A percentile compares a stretch with the other conserved stretches of the same genome.
These are phyloP conservation scores for Andrena camellia DNA, from an alignment of 2,888 invertebrate genomes.

Conservation along the genomic window DNA sequence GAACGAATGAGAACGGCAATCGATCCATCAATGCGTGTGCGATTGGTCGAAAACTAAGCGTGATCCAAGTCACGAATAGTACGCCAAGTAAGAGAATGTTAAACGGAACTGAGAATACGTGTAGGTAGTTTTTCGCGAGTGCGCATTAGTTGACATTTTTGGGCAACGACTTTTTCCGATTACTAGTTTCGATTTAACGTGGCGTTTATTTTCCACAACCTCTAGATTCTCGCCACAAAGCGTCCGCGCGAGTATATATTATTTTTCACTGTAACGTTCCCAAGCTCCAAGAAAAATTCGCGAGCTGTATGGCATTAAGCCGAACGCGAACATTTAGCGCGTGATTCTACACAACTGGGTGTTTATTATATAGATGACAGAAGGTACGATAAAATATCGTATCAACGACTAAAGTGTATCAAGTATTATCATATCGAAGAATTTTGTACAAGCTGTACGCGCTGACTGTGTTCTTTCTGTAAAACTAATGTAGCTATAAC, in stretches of 20 bases:
- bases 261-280: constrained; percentile 83
- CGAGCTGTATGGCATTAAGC: constrained; percentile 56
- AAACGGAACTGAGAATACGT: background rate
- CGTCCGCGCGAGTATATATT: constrained; percentile 67
- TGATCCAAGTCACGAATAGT: background rate
- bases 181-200: constrained; percentile 10
- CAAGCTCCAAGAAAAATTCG: constrained; percentile 73
- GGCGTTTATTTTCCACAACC: constrained; percentile 76
- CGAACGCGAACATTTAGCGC: constrained; percentile 69
- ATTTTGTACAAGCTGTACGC: constrained; percentile 83
- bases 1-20: background rate
- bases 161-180: background rate
- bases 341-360: constrained; percentile 79
- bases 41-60: background rate
- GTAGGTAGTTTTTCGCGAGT: background rate
- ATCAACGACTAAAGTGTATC: constrained; percentile 72
- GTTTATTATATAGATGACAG: constrained; percentile 46
- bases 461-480: constrained; percentile 59
- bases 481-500: background rate
- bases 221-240: constrained; percentile 60
- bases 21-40: background rate
- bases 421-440: constrained; percentile 83
- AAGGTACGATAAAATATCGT: constrained; percentile 45
- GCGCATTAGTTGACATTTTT: background rate
- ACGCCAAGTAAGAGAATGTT: background rate